Evolutionary conservation across 64 coral and sea anemone genomes (phyloP), one percentile per base, ranked within the genome.

Genomic region (Actinia equina): DNA sequence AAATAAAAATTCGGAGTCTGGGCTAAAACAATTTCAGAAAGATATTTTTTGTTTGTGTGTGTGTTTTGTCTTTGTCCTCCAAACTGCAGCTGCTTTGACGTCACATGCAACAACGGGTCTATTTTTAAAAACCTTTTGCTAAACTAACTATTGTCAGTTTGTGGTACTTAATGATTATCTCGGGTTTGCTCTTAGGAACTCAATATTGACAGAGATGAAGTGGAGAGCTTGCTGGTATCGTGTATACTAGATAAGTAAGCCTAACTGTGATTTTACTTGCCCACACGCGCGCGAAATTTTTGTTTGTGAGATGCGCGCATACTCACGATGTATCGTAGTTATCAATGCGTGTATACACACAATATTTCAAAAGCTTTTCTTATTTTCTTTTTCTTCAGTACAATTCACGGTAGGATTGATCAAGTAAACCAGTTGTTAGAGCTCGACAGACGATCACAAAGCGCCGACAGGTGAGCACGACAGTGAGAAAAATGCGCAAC

Each of bases 341-440:
- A 49, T 4, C 46, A 49, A 8, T 49, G 46, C 30, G 7, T 1
- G 3, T 49, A 6, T 0, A 8, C 46, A 49, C 46, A 49, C 4
- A 49, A 49, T 49, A 49, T 49, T 49, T 49, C 12, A 23, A 65
- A 65, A 74, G 13, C n/a, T 1, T 74, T 13, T 74, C n/a, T 15
- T 9, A 13, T 27, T 7, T 74, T 8, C 15, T 30, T 74, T 41
- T 69, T 69, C 46, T 8, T 41, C 71, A 93, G 93, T 91, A 99
- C 97, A 74, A 99, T 99, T 86, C 88, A 95, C 77, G 97, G 97
- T 59, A 89, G 93, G 52, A 99, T 99, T 84, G 97, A 99, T 87
- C 97, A 99, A 87, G 97, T 99, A 8, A 99, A 99, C 52, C 97
- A 99, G 59, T 91, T 99, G 26, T 83, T 99, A 78, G 97, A 99